These are phyloP conservation scores for Molanna angustata DNA, from an alignment of 2,888 invertebrate species.

Conservation along the genomic window DNA sequence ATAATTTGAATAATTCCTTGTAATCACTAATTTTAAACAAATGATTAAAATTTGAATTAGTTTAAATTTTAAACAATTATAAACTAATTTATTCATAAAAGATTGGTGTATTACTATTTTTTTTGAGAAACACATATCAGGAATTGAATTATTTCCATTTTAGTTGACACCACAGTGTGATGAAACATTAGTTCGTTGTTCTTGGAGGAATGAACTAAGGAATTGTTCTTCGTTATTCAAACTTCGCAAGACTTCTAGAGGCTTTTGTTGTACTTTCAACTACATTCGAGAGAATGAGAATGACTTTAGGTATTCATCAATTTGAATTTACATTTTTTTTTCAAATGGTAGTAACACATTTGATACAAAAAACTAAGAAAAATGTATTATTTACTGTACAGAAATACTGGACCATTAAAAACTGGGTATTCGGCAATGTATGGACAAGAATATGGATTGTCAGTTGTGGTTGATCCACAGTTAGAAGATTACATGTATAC, in stretches of 20 bases:
- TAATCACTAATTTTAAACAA: neutral
- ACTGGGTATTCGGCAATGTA: too few species aligned
- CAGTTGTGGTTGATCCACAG: constrained; percentile 36
- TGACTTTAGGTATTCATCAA: constrained; percentile 20
- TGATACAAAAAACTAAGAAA: too few species aligned
- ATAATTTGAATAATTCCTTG: neutral
- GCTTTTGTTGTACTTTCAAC: constrained; percentile 60
- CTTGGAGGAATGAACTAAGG: constrained; percentile 48
- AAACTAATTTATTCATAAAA: too few species aligned
- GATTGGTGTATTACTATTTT: too few species aligned
- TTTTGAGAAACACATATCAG: too few species aligned
- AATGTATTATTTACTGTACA: too few species aligned
- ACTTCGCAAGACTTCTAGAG: constrained; percentile 55
- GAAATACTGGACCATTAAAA: too few species aligned
- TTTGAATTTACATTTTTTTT: too few species aligned
- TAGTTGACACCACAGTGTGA: constrained; percentile 53
- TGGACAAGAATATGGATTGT: constrained; percentile 36
- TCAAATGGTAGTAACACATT: too few species aligned
- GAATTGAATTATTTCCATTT: too few species aligned
- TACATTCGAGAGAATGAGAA: constrained; percentile 48
- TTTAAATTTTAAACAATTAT: too few species aligned
- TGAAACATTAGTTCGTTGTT: constrained; percentile 49
- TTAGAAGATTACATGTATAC: constrained; percentile 51
- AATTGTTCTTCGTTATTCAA: constrained; percentile 52
- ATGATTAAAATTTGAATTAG: too few species aligned